These are phyloP conservation scores for Microctenopoma steveboyesi DNA, from an alignment of 2,797 vertebrate genomes.

Conservation along the genomic window DNA sequence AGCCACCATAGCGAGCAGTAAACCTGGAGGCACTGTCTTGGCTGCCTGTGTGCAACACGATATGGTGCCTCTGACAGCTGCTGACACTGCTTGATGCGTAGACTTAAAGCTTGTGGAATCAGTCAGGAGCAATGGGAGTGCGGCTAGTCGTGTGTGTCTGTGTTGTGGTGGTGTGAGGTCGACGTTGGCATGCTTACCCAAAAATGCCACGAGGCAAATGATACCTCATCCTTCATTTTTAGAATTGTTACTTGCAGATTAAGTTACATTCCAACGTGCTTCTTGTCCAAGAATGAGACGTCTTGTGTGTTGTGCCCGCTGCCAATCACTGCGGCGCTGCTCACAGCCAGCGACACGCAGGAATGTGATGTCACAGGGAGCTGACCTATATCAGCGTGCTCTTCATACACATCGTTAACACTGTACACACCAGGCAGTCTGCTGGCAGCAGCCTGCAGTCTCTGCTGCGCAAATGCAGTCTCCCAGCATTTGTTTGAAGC, in stretches of 20 bases:
- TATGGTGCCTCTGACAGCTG: constrained; percentile 72
- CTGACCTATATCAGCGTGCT: constrained; percentile 51
- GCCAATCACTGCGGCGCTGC: constrained; percentile 39
- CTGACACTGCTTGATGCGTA: constrained; percentile 69
- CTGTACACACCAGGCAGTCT: constrained; percentile 3
- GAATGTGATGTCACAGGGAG: constrained; percentile 61
- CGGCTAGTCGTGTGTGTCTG: constrained; percentile 26
- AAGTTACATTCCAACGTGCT: constrained; percentile 58
- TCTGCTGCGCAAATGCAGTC: constrained; percentile 3
- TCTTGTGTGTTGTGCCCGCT: constrained; percentile 30
- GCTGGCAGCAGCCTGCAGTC: constrained; percentile 12
- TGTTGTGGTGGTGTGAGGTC: constrained; percentile 38
- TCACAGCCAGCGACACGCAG: constrained; percentile 42
- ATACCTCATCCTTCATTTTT: constrained; percentile 63
- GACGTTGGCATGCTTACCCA: constrained; percentile 44
- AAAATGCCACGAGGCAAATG: constrained; percentile 64
- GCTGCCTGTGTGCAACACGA: constrained; percentile 66
- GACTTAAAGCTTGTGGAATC: constrained; percentile 66
- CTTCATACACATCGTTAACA: constrained; percentile 54
- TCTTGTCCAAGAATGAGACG: constrained; percentile 33
- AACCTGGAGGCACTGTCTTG: constrained; percentile 63
- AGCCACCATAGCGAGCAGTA: constrained; percentile 44
- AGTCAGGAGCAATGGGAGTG: constrained; percentile 36
- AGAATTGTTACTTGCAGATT: constrained; percentile 64
- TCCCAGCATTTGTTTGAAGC: constrained; percentile 23